These are phyloP conservation scores for Hydrozoanthus tunicans DNA, from an alignment of 64 coral and sea anemone genomes.

Conservation along the genomic window DNA sequence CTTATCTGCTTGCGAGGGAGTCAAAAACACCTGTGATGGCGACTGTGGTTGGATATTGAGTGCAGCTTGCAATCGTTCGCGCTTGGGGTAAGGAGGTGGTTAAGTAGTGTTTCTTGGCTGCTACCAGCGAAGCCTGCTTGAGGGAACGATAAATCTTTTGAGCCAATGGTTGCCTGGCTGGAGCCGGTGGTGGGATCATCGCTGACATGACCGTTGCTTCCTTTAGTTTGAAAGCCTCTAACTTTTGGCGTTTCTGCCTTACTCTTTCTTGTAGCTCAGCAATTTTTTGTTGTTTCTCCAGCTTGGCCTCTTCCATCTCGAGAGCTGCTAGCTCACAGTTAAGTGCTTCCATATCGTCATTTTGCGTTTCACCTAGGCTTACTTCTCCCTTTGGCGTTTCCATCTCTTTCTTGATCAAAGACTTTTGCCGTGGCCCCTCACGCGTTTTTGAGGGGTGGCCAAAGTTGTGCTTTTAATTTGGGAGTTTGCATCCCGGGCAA, in stretches of 20 bases:
- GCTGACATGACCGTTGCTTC: background rate
- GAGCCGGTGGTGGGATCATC: background rate
- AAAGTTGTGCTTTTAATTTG: no score
- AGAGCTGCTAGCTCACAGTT: no score
- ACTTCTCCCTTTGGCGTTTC: no score
- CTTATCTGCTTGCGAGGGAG: background rate
- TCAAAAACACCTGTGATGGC: background rate
- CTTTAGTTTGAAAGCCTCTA: background rate
- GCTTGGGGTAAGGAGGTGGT: constrained; percentile 4
- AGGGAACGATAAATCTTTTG: background rate
- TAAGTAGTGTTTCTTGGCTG: constrained; percentile 9
- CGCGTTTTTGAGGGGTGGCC: no score
- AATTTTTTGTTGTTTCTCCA: background rate
- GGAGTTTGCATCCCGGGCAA: no score
- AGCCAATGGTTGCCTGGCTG: background rate
- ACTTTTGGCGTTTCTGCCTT: background rate
- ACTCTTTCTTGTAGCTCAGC: background rate
- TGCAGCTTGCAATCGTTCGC: background rate
- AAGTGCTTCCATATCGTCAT: no score
- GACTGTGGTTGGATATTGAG: constrained; percentile 18
- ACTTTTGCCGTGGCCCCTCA: no score
- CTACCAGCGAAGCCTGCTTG: background rate
- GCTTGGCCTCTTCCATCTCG: no score
- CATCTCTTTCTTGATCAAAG: no score
- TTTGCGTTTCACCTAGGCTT: no score